Evolutionary conservation across 2,113 vertebrate species (phyloP).

Genomic region (Pseudopipra pipra): DNA sequence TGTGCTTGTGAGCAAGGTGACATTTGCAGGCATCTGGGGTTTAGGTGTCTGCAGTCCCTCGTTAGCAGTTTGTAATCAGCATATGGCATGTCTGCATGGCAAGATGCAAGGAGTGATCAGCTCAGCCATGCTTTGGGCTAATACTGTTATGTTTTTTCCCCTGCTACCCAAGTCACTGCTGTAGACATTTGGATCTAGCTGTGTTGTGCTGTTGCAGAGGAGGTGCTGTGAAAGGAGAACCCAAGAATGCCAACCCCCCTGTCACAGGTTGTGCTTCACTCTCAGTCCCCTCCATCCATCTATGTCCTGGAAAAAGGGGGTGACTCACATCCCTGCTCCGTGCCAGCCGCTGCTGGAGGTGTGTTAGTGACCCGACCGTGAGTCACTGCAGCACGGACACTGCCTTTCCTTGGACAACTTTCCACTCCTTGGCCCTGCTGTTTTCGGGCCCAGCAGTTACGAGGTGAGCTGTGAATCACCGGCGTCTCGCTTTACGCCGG

Average conservation of each 20-base stretch:
- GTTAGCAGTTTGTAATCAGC: background rate
- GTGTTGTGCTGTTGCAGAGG: background rate
- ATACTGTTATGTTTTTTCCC: background rate
- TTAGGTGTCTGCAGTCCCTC: background rate
- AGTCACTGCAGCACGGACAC: conserved; percentile 17
- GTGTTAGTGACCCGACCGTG: background rate
- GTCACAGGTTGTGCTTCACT: background rate
- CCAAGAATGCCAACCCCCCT: background rate
- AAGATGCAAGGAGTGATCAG: background rate
- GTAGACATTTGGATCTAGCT: background rate
- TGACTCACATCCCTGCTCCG: background rate
- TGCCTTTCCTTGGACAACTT: conserved; percentile 21
- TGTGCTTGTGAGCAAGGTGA: background rate
- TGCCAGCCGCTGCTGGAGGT: conserved; percentile 8
- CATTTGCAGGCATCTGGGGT: background rate
- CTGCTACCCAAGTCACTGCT: background rate
- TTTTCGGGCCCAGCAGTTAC: conserved; percentile 10
- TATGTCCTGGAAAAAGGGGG: background rate
- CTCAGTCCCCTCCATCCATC: background rate
- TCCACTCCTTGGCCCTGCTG: conserved; percentile 2
- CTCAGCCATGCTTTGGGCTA: background rate
- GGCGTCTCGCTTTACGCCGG: background rate
- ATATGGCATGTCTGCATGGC: background rate
- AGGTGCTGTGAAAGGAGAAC: background rate
- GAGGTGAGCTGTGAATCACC: conserved; percentile 64